phyloP scores from a whole-genome alignment of 2,888 invertebrate genomes.

The Athalia cordata region DNA sequence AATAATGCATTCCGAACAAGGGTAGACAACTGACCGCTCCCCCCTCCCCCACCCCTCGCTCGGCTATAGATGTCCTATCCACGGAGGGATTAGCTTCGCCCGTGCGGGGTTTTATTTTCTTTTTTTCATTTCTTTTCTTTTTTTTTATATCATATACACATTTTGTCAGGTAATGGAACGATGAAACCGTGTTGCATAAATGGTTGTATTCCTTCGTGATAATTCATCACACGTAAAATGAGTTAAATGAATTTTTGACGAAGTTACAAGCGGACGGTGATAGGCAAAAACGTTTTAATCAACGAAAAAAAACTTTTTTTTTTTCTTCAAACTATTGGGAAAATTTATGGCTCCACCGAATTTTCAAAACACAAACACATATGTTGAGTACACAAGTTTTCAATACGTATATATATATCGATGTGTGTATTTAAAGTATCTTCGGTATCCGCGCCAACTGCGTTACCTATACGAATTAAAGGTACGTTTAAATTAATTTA shows the following conservation, averaged over 20 bases:
- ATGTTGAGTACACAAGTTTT: too few relatives aligned
- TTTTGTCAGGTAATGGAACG: constrained; percentile 41
- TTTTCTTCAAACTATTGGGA: too few relatives aligned
- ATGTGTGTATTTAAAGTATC: not conserved
- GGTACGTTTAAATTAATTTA: constrained; percentile 20
- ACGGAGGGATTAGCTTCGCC: constrained; percentile 26
- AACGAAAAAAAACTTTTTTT: too few relatives aligned
- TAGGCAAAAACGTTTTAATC: too few relatives aligned
- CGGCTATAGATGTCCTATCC: constrained; percentile 39
- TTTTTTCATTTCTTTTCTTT: not conserved
- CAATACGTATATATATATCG: too few relatives aligned
- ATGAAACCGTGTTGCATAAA: constrained; percentile 34
- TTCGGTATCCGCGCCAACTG: constrained; percentile 22
- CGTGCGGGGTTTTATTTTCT: constrained; percentile 25
- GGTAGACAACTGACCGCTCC: constrained; percentile 44
- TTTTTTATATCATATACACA: not conserved
- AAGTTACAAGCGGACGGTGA: too few relatives aligned
- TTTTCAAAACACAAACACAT: too few relatives aligned
- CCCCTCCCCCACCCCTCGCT: not conserved
- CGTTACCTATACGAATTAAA: constrained; percentile 1
- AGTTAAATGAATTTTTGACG: not conserved
- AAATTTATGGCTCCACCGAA: too few relatives aligned
- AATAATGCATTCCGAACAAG: constrained; percentile 45
- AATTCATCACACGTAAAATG: constrained; percentile 14
- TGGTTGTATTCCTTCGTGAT: constrained; percentile 9